Conservation (phyloP, 2,888 invertebrate species). For the Heteropelma amictum region DNA sequence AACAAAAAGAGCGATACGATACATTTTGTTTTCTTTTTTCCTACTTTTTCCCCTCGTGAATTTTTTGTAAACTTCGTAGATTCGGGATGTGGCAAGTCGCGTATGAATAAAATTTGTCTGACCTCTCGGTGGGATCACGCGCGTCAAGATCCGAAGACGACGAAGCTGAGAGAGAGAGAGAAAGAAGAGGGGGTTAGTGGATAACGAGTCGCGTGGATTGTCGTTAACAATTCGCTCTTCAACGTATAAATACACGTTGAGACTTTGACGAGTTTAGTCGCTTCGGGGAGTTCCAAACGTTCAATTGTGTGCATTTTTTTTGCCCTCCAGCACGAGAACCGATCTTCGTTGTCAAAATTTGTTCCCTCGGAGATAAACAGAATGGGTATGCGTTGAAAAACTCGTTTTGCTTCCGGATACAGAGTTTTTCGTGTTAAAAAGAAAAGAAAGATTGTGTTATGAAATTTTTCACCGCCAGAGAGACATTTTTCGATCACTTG, state of each 20-base stretch:
- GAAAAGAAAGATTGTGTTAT: no score
- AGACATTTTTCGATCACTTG: no score
- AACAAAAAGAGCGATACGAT: not conserved
- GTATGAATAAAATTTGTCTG: constrained; percentile 15
- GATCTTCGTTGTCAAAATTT: not conserved
- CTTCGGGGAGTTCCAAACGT: not conserved
- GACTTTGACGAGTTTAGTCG: constrained; percentile 59
- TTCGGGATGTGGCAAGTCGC: constrained; percentile 8
- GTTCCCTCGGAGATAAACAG: not conserved
- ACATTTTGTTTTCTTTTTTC: not conserved
- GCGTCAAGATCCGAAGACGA: constrained; percentile 41
- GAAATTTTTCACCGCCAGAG: no score
- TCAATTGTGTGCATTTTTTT: not conserved
- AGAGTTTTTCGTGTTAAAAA: no score
- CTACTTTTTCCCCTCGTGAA: not conserved
- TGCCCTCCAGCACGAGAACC: not conserved
- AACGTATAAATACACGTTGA: constrained; percentile 65
- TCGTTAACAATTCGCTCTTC: not conserved
- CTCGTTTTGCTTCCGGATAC: not conserved
- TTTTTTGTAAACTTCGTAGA: not conserved
- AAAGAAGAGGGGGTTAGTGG: constrained; percentile 28
- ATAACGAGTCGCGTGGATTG: constrained; percentile 51
- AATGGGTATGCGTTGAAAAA: not conserved
- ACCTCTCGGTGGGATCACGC: constrained; percentile 45
- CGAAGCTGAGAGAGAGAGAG: no score